Evolutionary conservation across 53 echinoderm and acorn worm genomes (phyloP).

Genomic region (Henricia sp.): DNA sequence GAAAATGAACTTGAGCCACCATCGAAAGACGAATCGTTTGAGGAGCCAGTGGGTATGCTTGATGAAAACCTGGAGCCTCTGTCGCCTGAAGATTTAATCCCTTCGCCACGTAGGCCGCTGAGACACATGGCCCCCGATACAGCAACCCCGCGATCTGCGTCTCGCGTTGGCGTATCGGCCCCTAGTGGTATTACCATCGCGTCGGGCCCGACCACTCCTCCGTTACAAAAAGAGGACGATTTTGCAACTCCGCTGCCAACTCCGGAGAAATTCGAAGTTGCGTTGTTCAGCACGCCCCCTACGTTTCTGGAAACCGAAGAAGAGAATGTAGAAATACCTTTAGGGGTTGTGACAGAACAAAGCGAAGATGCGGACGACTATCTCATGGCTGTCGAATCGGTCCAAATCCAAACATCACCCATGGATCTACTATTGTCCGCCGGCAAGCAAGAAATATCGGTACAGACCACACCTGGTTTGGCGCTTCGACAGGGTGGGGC

Average conservation of each 20-base stretch:
- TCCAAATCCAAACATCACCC: conserved; percentile 71
- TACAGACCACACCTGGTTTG: conserved; percentile 85
- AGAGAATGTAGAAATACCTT: too few species aligned
- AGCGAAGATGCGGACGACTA: neutral
- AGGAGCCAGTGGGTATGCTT: conserved; percentile 1
- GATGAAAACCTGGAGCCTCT: conserved; percentile 9
- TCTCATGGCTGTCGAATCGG: conserved; percentile 38
- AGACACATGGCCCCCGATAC: conserved; percentile 50
- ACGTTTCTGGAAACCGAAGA: neutral
- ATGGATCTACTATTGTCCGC: conserved; percentile 4
- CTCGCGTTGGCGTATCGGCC: neutral
- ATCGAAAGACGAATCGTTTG: neutral
- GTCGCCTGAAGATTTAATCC: conserved; percentile 13
- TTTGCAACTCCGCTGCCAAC: conserved; percentile 12
- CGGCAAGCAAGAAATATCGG: conserved; percentile 64
- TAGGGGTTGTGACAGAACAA: too few species aligned
- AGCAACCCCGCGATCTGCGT: conserved; percentile 28
- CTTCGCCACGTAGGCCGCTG: conserved; percentile 48
- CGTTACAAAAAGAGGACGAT: conserved; percentile 18
- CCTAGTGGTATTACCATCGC: conserved; percentile 3
- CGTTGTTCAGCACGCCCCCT: neutral
- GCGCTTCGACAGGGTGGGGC: conserved; percentile 59
- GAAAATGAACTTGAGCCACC: neutral
- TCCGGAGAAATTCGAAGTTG: neutral
- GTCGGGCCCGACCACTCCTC: conserved; percentile 36